Conservation (phyloP, 2,888 invertebrate species). For the Idaea aversata region DNA sequence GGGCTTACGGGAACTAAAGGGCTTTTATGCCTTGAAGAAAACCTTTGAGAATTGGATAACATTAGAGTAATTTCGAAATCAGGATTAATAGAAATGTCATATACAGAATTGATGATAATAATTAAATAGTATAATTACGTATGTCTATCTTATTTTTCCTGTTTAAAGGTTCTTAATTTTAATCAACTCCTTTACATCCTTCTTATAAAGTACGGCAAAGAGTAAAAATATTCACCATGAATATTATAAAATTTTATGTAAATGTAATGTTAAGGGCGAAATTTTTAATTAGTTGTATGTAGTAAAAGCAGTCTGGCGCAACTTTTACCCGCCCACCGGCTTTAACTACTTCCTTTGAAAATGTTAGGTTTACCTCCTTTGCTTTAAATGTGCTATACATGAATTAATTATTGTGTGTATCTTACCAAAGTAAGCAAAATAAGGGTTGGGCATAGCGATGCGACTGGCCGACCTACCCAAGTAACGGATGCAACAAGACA, state of each 20-base stretch:
- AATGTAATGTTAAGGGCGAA: conserved; percentile 41
- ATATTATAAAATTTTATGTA: conserved; percentile 50
- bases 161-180: neutral
- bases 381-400: neutral
- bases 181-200: neutral
- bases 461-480: no score
- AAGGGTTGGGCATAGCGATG: neutral
- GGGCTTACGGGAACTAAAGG: neutral
- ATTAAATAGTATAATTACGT: neutral
- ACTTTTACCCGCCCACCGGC: conserved; percentile 36
- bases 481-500: no score
- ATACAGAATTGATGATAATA: neutral
- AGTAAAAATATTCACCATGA: conserved; percentile 26
- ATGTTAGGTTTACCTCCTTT: conserved; percentile 15
- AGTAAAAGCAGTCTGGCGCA: conserved; percentile 25
- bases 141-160: neutral
- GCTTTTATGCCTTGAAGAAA: neutral
- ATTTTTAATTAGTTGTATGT: conserved; percentile 61
- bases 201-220: no score
- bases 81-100: no score
- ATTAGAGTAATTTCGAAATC: neutral
- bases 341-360: conserved; percentile 41
- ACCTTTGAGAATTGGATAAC: neutral
- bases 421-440: neutral
- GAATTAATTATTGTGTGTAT: neutral